phyloP scores from a whole-genome alignment of 2,113 vertebrate genomes.

The Syngnathoides biaculeatus region DNA sequence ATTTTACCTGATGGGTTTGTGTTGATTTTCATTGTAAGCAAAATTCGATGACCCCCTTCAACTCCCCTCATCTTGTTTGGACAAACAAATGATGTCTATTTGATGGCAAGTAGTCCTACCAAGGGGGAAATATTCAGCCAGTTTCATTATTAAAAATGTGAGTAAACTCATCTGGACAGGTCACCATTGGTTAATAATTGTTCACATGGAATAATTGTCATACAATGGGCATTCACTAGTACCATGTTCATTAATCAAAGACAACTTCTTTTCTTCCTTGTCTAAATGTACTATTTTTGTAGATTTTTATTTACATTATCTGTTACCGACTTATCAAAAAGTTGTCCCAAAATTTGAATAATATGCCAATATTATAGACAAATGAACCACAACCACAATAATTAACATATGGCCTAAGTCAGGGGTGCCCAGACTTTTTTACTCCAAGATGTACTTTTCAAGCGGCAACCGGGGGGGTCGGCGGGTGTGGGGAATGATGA shows the following conservation, averaged over 20 bases:
- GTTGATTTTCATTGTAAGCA: constrained; percentile 11
- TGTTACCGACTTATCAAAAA: too few species aligned
- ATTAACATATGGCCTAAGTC: too few species aligned
- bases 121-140: not conserved
- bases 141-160: not conserved
- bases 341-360: too few species aligned
- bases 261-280: too few species aligned
- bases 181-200: not conserved
- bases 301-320: too few species aligned
- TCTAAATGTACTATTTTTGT: too few species aligned
- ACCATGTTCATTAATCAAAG: not conserved
- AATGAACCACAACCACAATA: too few species aligned
- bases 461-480: too few species aligned
- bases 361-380: too few species aligned
- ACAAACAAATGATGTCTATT: not conserved
- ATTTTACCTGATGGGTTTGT: constrained; percentile 22
- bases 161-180: not conserved
- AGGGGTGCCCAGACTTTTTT: too few species aligned
- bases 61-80: constrained; percentile 14
- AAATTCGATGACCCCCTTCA: constrained; percentile 26
- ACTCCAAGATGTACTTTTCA: too few species aligned
- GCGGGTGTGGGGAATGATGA: too few species aligned
- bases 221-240: not conserved
- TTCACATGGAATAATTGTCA: not conserved
- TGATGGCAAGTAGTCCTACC: not conserved